Conservation (phyloP, 2,113 vertebrate species). For the Oryzias melastigma region DNA sequence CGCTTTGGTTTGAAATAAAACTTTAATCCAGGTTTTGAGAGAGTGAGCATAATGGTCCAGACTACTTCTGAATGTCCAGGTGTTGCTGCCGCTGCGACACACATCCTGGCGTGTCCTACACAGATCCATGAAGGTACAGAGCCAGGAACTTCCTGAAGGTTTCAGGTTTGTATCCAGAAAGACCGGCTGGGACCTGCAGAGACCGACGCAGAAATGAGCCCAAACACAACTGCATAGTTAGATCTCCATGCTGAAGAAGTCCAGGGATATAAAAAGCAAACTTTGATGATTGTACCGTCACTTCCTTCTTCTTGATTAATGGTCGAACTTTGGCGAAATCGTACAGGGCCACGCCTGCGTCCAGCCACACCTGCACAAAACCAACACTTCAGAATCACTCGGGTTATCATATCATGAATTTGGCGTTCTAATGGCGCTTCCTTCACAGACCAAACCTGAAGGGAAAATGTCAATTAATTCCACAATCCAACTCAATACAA, state of each 20-base stretch:
- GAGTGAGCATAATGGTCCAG: no score
- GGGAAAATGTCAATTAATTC: no score
- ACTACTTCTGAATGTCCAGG: no score
- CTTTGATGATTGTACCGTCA: conserved; percentile 74
- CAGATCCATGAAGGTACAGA: conserved; percentile 86
- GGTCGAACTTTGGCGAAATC: conserved; percentile 81
- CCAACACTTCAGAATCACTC: not conserved
- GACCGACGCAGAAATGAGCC: conserved; percentile 1
- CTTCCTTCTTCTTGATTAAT: conserved; percentile 80
- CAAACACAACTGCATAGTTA: not conserved
- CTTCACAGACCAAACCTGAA: not conserved
- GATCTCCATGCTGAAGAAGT: not conserved
- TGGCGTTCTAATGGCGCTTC: not conserved
- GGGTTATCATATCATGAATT: not conserved
- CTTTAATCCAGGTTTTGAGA: no score
- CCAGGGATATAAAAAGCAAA: not conserved
- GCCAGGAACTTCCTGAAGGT: conserved; percentile 93
- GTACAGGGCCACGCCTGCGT: conserved; percentile 81
- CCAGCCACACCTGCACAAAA: conserved; percentile 79
- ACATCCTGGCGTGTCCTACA: conserved; percentile 20
- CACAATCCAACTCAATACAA: no score
- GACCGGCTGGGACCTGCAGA: conserved; percentile 85
- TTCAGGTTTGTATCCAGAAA: conserved; percentile 85
- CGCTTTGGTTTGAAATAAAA: no score
- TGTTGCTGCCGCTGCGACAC: no score